These are phyloP conservation scores for Formica exsecta DNA, from an alignment of 1,140 invertebrate genomes.

Conservation along the genomic window DNA sequence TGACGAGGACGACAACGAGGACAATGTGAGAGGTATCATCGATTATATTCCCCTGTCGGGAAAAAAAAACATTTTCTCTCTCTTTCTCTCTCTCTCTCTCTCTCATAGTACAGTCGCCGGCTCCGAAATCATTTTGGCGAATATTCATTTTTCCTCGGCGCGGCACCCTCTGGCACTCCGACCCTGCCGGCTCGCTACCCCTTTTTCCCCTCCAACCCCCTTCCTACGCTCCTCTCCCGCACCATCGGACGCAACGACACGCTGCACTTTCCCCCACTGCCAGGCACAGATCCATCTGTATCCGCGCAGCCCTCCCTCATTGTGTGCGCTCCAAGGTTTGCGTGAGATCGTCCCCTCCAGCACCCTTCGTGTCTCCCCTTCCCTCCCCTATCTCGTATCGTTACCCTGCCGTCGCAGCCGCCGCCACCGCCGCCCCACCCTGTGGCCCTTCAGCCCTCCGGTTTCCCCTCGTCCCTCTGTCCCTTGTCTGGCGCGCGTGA, in stretches of 20 bases:
- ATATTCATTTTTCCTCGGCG: conserved; percentile 55
- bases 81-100: too few relatives aligned
- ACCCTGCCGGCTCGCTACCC: conserved; percentile 25
- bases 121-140: conserved; percentile 43
- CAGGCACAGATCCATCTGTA: neutral
- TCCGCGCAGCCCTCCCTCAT: conserved; percentile 22
- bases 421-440: conserved; percentile 12
- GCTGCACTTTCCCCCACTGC: conserved; percentile 32
- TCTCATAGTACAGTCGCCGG: conserved; percentile 32
- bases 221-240: neutral
- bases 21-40: conserved; percentile 6
- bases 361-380: neutral
- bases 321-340: conserved; percentile 12
- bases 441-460: conserved; percentile 48
- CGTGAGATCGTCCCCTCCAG: neutral
- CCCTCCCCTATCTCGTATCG: too few relatives aligned
- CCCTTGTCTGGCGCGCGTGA: conserved; percentile 47
- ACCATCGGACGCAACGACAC: conserved; percentile 13
- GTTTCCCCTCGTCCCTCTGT: too few relatives aligned
- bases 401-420: neutral
- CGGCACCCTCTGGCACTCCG: conserved; percentile 38
- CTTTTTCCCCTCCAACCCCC: neutral
- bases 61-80: conserved; percentile 39
- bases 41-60: conserved; percentile 21
- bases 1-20: conserved; percentile 1